Percentiles rank a stretch among this genome's conserved stretches.
phyloP scores from a whole-genome alignment of 2,113 vertebrate species.

The Verasper variegatus region DNA sequence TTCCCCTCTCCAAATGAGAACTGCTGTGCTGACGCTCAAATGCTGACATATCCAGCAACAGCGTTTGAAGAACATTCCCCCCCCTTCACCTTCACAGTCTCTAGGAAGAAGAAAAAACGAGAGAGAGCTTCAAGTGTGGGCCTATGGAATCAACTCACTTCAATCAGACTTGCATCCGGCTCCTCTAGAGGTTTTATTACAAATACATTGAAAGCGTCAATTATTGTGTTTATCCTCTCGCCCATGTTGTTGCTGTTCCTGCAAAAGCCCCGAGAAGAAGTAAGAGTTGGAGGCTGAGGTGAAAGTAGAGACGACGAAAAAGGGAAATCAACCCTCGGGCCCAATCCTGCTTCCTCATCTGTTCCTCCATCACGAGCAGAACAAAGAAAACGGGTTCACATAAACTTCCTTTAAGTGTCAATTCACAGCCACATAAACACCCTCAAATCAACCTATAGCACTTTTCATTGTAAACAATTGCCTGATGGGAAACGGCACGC shows the following conservation, averaged over 20 bases:
- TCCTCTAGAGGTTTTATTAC: slow-evolving; percentile 21
- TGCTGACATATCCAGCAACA: slow-evolving; percentile 64
- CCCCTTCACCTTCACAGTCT: slow-evolving; percentile 46
- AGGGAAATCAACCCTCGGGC: slow-evolving; percentile 17
- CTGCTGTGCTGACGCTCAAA: slow-evolving; percentile 70
- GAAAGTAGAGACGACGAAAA: slow-evolving; percentile 30
- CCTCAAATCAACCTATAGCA: slow-evolving; percentile 39
- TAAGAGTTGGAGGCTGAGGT: slow-evolving; percentile 1
- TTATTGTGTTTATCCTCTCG: slow-evolving; percentile 39
- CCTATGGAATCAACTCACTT: slow-evolving; percentile 35
- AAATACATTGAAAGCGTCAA: slow-evolving; percentile 41
- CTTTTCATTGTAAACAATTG: slow-evolving; percentile 42
- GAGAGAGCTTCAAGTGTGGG: slow-evolving; percentile 8
- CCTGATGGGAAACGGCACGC: slow-evolving; percentile 20
- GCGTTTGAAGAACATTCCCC: slow-evolving; percentile 59
- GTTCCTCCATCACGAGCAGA: slow-evolving; percentile 12
- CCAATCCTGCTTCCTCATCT: slow-evolving; percentile 19
- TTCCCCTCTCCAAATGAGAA: slow-evolving; percentile 56
- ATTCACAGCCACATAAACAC: slow-evolving; percentile 21
- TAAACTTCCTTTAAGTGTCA: slow-evolving; percentile 18
- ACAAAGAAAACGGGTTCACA: background rate
- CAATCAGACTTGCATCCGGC: slow-evolving; percentile 29
- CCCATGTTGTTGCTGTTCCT: slow-evolving; percentile 11
- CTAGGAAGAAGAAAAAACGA: background rate
- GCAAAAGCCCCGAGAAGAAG: slow-evolving; percentile 18